phyloP scores from a whole-genome alignment of 2,888 invertebrate genomes.

The Cremastinae sp. region DNA sequence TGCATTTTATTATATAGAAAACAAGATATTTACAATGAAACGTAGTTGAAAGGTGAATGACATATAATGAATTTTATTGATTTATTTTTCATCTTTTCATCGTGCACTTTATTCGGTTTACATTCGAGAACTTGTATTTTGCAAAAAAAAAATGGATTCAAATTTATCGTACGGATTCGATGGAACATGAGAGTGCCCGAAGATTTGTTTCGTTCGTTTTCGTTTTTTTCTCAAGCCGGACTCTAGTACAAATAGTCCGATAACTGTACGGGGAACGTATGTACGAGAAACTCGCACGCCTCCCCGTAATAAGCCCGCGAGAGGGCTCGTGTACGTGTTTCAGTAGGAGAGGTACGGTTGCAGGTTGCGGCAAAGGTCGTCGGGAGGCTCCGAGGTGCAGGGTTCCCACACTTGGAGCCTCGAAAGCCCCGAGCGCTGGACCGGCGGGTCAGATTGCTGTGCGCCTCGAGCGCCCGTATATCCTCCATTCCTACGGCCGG shows the following conservation, averaged over 20 bases:
- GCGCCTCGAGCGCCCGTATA: constrained; percentile 71
- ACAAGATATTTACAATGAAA: too few species aligned
- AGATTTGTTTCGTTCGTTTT: background rate
- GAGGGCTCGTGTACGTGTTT: constrained; percentile 57
- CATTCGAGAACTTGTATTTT: constrained; percentile 2
- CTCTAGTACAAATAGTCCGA: constrained; percentile 58
- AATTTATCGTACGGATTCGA: constrained; percentile 15
- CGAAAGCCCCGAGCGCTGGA: constrained; percentile 74
- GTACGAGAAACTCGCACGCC: constrained; percentile 38
- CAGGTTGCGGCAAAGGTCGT: constrained; percentile 77
- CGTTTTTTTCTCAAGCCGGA: constrained; percentile 37
- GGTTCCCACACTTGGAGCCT: constrained; percentile 77
- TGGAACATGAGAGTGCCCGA: constrained; percentile 40
- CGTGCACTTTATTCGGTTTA: too few species aligned
- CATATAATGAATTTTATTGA: too few species aligned
- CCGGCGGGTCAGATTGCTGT: constrained; percentile 77
- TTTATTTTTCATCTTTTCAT: too few species aligned
- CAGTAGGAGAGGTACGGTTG: constrained; percentile 71
- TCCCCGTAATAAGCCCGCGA: constrained; percentile 30
- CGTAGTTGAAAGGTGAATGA: too few species aligned
- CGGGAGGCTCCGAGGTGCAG: constrained; percentile 76
- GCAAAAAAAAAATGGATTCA: background rate
- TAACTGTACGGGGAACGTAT: constrained; percentile 43
- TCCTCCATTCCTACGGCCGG: constrained; percentile 64
- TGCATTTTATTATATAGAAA: too few species aligned